Evolutionary conservation across 2,113 vertebrate genomes (phyloP).

Genomic region (Aegithalos caudatus): DNA sequence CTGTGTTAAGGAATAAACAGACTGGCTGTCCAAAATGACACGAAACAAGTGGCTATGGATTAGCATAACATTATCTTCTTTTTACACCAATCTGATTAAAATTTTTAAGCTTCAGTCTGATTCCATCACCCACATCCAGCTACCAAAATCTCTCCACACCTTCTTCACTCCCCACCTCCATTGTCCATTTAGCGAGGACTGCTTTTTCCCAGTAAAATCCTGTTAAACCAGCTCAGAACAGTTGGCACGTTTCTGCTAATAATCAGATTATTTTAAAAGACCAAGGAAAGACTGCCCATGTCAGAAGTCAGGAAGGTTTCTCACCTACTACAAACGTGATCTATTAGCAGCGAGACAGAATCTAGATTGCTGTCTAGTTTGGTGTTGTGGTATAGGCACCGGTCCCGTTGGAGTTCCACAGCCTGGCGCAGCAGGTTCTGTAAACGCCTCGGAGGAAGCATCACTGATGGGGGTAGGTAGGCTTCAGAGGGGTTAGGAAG

Average conservation of each 20-base stretch:
- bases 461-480: constrained; percentile 94
- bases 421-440: constrained; percentile 94
- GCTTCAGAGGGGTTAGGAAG: constrained; percentile 70
- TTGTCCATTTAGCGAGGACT: fast-evolving
- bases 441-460: constrained; percentile 93
- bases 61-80: neutral
- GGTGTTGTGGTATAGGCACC: constrained; percentile 96
- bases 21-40: neutral
- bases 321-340: constrained; percentile 96
- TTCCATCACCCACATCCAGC: neutral
- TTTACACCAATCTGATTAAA: neutral
- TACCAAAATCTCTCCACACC: neutral
- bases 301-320: neutral
- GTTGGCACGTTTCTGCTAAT: neutral
- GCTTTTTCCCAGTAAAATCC: neutral
- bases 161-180: neutral
- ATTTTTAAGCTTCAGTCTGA: neutral
- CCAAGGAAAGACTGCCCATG: neutral
- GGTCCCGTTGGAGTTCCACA: constrained; percentile 93
- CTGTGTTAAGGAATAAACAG: neutral
- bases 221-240: neutral
- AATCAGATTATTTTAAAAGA: neutral
- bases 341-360: constrained; percentile 92
- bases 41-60: neutral
- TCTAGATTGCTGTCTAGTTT: constrained; percentile 91